Percentiles rank a stretch among this genome's conserved stretches.
Conservation (phyloP, 2,113 vertebrate genomes). For the Takifugu flavidus region DNA sequence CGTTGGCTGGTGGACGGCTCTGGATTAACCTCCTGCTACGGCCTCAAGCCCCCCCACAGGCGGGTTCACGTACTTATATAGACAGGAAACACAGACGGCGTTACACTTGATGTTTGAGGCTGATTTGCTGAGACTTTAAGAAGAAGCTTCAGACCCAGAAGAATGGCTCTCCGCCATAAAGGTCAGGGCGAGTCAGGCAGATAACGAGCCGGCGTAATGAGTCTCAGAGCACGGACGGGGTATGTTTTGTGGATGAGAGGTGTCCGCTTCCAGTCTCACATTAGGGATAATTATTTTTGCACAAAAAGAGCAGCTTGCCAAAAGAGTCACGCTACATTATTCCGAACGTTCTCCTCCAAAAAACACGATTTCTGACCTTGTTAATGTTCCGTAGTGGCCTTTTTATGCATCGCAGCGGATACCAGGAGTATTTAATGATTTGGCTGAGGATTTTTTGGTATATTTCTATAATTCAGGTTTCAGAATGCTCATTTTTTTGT, state of each 20-base stretch:
- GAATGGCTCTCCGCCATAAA: slow-evolving; percentile 11
- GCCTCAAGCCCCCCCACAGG: background rate
- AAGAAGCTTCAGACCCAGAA: slow-evolving; percentile 28
- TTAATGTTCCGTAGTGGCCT: too few species aligned
- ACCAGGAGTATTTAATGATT: too few species aligned
- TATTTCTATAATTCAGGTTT: too few species aligned
- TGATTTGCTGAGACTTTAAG: slow-evolving; percentile 34
- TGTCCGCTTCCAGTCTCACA: slow-evolving; percentile 6
- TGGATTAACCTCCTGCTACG: slow-evolving; percentile 35
- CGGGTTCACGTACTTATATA: background rate
- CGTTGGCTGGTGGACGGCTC: slow-evolving; percentile 11
- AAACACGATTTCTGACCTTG: background rate
- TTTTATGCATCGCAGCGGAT: too few species aligned
- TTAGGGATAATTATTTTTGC: slow-evolving; percentile 3
- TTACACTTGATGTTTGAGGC: slow-evolving; percentile 40
- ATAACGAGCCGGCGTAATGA: slow-evolving; percentile 32
- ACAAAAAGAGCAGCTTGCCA: background rate
- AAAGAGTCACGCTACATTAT: background rate
- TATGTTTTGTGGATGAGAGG: background rate
- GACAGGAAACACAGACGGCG: background rate
- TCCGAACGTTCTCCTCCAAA: background rate
- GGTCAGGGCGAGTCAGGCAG: slow-evolving; percentile 26
- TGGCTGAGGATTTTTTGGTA: too few species aligned
- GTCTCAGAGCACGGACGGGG: slow-evolving; percentile 8
- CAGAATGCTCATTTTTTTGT: background rate